Percentiles rank a stretch among this genome's conserved stretches.
Evolutionary conservation across 2,113 vertebrate genomes (phyloP).

Genomic region (Pelvicachromis taeniatus): DNA sequence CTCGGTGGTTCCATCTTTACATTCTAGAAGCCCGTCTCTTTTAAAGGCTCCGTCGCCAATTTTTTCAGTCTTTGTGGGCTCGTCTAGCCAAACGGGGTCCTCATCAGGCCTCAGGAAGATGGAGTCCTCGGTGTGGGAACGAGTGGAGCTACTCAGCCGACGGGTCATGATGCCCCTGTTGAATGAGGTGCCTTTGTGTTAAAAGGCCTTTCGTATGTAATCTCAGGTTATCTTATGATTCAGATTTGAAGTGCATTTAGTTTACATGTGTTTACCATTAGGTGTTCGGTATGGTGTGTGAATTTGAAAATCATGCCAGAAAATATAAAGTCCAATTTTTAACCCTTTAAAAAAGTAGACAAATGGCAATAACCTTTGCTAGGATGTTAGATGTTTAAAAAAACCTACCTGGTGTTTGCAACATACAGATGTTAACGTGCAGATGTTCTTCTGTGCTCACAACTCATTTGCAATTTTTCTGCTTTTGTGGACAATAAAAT

Average conservation of each 20-base stretch:
- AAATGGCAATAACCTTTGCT: not conserved
- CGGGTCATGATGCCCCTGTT: conserved; percentile 64
- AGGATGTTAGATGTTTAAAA: not conserved
- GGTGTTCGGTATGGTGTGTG: accelerated
- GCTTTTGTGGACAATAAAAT: not conserved
- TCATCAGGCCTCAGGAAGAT: conserved; percentile 65
- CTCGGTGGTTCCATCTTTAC: conserved; percentile 17
- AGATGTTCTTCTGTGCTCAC: not conserved
- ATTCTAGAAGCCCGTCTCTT: conserved; percentile 20
- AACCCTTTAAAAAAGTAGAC: not conserved
- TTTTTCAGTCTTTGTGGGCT: conserved; percentile 52
- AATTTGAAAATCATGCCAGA: not conserved
- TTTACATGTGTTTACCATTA: not conserved
- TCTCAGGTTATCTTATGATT: not conserved
- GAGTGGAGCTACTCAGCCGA: conserved; percentile 67
- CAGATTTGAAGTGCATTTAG: not conserved
- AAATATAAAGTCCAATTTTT: not conserved
- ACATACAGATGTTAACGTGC: not conserved
- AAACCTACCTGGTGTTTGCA: not conserved
- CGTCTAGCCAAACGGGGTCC: conserved; percentile 64
- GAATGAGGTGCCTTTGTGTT: not conserved
- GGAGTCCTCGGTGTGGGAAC: conserved; percentile 67
- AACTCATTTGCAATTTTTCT: not conserved
- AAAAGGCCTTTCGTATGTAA: not conserved
- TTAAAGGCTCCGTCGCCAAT: conserved; percentile 22